phyloP scores from a whole-genome alignment of 2,888 invertebrate genomes.

The Thumatha senex region DNA sequence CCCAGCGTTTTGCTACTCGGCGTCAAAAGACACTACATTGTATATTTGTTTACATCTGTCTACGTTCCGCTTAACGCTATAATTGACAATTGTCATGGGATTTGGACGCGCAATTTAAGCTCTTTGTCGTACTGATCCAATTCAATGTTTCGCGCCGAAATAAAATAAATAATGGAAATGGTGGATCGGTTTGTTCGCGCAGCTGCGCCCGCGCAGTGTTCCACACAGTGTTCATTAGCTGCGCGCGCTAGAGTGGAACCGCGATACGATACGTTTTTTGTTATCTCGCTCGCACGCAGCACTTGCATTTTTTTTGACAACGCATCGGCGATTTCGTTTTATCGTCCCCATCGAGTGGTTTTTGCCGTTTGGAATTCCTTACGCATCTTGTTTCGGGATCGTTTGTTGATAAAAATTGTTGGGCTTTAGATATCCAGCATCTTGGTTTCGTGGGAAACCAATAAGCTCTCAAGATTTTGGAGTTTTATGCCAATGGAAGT shows the following conservation, averaged over 20 bases:
- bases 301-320: conserved; percentile 75
- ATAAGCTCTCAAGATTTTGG: conserved; percentile 11
- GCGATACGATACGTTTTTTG: conserved; percentile 80
- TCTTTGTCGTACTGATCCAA: conserved; percentile 79
- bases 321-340: conserved; percentile 81
- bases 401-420: conserved; percentile 51
- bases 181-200: conserved; percentile 67
- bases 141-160: conserved; percentile 78
- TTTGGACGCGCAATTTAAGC: conserved; percentile 81
- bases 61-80: conserved; percentile 63
- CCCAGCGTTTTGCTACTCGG: conserved; percentile 38
- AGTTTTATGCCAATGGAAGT: conserved; percentile 8
- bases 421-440: conserved; percentile 42
- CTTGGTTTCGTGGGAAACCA: conserved; percentile 44
- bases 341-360: conserved; percentile 78
- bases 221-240: conserved; percentile 68
- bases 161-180: conserved; percentile 82
- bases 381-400: conserved; percentile 72
- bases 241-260: conserved; percentile 80
- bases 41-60: conserved; percentile 79
- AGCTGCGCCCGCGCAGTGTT: conserved; percentile 71
- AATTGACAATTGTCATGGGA: conserved; percentile 75
- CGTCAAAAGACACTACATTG: conserved; percentile 52
- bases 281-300: conserved; percentile 77
- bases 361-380: conserved; percentile 77